A percentile compares a stretch with the other conserved stretches of the same genome.
Evolutionary conservation across 2,113 vertebrate genomes (phyloP).

Genomic region (Hippocampus barbouri): DNA sequence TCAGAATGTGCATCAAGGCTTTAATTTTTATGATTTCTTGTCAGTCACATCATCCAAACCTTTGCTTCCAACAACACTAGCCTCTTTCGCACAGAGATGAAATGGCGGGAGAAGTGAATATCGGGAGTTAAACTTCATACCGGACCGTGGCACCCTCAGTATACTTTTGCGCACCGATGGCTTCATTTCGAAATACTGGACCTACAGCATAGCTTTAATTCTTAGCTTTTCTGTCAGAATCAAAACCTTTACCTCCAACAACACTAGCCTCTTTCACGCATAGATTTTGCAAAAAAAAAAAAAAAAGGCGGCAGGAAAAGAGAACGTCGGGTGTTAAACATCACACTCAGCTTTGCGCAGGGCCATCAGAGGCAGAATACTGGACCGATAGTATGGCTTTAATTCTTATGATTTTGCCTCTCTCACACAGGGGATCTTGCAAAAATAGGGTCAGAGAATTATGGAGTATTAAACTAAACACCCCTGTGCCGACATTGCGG

Average conservation of each 20-base stretch:
- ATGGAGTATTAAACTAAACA: background rate
- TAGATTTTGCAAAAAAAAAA: background rate
- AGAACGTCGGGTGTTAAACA: too few species aligned
- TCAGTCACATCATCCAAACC: background rate
- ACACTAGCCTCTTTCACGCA: background rate
- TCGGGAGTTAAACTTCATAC: too few species aligned
- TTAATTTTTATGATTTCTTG: background rate
- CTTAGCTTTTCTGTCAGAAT: background rate
- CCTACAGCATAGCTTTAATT: background rate
- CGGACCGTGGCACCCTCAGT: background rate
- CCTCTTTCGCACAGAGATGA: too few species aligned
- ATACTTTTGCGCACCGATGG: background rate
- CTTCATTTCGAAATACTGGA: background rate
- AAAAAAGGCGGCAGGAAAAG: too few species aligned
- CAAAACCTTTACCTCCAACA: background rate
- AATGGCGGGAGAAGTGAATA: too few species aligned
- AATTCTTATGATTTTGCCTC: too few species aligned
- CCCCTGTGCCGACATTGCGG: background rate
- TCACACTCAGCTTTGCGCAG: too few species aligned
- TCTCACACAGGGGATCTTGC: too few species aligned
- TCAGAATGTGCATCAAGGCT: background rate
- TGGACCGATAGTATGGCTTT: too few species aligned
- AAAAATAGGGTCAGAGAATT: background rate
- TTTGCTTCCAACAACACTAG: background rate
- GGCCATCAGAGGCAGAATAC: too few species aligned